Evolutionary conservation across 2,797 vertebrate species (phyloP).

Genomic region (Labeo calbasu): DNA sequence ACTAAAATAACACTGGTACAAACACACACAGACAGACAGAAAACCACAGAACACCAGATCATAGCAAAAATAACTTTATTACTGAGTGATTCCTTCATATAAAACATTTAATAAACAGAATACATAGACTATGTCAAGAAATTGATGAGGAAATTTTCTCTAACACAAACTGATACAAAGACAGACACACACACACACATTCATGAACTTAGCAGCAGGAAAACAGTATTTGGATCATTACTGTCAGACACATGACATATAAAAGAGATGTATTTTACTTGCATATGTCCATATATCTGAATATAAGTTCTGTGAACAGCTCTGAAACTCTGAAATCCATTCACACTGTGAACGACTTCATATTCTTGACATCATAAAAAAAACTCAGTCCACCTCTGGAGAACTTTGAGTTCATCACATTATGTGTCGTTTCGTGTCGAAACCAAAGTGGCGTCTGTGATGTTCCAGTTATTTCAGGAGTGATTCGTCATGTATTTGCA

Average conservation of each 20-base stretch:
- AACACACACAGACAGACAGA: not conserved
- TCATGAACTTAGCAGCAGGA: not conserved
- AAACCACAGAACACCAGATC: not conserved
- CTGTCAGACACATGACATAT: not conserved
- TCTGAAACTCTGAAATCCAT: not conserved
- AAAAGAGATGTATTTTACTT: not conserved
- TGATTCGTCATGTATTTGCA: not conserved
- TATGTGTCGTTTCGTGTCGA: not conserved
- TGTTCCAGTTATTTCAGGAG: not conserved
- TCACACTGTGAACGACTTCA: not conserved
- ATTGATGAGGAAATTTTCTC: slow-evolving; percentile 1
- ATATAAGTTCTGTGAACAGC: not conserved
- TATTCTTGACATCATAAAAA: not conserved
- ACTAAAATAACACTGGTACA: no score
- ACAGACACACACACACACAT: slow-evolving; percentile 1
- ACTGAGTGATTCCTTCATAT: not conserved
- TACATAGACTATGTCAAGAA: slow-evolving; percentile 14
- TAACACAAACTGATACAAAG: not conserved
- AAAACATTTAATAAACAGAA: slow-evolving; percentile 2
- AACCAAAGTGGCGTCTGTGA: no score
- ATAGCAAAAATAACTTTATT: slow-evolving; percentile 32
- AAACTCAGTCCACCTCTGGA: not conserved
- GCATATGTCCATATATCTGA: not conserved
- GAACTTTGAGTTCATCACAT: not conserved
- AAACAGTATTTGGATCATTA: not conserved